phyloP scores from a whole-genome alignment of 1,140 invertebrate species.

The Phocides pigmalion region DNA sequence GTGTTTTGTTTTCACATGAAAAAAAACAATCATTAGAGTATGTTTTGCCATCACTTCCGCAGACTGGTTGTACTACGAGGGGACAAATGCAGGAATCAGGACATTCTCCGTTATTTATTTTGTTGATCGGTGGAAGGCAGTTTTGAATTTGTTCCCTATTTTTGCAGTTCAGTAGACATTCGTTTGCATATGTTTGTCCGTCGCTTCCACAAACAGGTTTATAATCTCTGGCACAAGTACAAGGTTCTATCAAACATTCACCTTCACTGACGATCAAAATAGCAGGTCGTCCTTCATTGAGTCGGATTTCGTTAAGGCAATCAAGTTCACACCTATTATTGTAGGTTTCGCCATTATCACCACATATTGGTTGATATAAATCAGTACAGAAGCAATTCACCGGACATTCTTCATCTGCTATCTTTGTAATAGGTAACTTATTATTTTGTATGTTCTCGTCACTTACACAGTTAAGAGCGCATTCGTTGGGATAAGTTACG shows the following conservation, averaged over 20 bases:
- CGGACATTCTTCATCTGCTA: conserved; percentile 38
- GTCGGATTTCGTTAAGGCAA: conserved; percentile 34
- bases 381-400: conserved; percentile 32
- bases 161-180: too few relatives aligned
- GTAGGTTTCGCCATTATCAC: conserved; percentile 38
- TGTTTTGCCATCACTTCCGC: conserved; percentile 30
- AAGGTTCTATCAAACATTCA: conserved; percentile 29
- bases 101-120: conserved; percentile 32
- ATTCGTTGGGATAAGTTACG: conserved; percentile 42
- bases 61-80: conserved; percentile 23
- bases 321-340: conserved; percentile 34
- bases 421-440: background rate
- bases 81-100: conserved; percentile 25
- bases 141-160: too few relatives aligned
- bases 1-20: background rate
- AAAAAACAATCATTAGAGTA: conserved; percentile 26
- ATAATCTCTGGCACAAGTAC: conserved; percentile 35
- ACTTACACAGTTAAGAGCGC: conserved; percentile 41
- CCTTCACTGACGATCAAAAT: conserved; percentile 31
- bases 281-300: conserved; percentile 6
- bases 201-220: conserved; percentile 48
- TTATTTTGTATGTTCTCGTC: conserved; percentile 21
- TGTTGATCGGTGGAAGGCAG: conserved; percentile 1
- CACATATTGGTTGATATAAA: too few relatives aligned
- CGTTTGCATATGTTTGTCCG: conserved; percentile 45